Evolutionary conservation across 2,888 invertebrate genomes (phyloP), one percentile per base, ranked within the genome.

Genomic region (Andrena camellia): DNA sequence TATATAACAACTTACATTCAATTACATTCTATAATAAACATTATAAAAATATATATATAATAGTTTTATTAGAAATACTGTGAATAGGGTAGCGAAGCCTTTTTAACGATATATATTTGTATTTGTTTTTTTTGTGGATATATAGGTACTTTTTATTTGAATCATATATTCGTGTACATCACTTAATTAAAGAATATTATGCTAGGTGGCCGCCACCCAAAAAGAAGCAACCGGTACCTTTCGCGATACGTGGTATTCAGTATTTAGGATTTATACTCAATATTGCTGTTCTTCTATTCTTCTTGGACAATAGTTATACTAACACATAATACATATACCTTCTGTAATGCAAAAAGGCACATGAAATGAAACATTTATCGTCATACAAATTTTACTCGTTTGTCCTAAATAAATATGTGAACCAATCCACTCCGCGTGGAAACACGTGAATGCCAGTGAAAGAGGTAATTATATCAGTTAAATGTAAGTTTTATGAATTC

Each of bases 241-340:
- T 42, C n/a, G 63, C 54, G 20, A 50, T 73, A 1, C n/a, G 2
- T 0, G n/a, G 23, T 20, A 64, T 83, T 17, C 83, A 78, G 0
- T 84, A 71, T 8, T 10, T 83, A 0, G 84, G 84, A 17, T 8
- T 83, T 6, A 7, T 52, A 4, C 35, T 83, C 2, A 74, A 84
- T n/a, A 20, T 74, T 13, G 63, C 71, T 8, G 60, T 84, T 31
- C 60, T 84, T 7, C 0, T 69, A 13, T 75, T 59, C 0, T 78
- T 83, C 54, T 8, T 84, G 17, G 78, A 29, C 35, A 8, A 8
- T 4, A 52, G 74, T 6, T 59, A n/a, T 42, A 8, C 8, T 8
- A 26, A 60, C 31, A 4, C n/a, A 20, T 59, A 60, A 42, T 35
- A 35, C 10, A 35, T 35, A 33, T 0, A 33, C 4, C 10, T 50